Evolutionary conservation across 2,888 invertebrate genomes (phyloP).

Genomic region (Agonopterix arenella): DNA sequence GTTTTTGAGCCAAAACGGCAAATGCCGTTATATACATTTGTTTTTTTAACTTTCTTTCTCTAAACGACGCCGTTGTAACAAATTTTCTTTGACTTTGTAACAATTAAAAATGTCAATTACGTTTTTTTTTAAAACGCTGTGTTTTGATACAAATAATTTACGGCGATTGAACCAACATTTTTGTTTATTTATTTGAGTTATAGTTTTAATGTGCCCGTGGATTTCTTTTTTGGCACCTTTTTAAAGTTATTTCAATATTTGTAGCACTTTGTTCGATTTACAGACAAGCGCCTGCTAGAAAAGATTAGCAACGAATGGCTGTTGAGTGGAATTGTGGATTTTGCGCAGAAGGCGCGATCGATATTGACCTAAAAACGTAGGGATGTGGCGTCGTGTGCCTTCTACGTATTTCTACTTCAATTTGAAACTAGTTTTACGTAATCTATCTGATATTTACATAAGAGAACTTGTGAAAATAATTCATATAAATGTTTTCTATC

Average conservation of each 20-base stretch:
- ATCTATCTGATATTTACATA: no score
- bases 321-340: constrained; percentile 9
- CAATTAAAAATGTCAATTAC: neutral
- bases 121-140: no score
- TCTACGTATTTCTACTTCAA: no score
- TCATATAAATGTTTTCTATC: no score
- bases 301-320: constrained; percentile 14
- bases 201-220: neutral
- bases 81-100: constrained; percentile 28
- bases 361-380: constrained; percentile 3
- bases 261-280: neutral
- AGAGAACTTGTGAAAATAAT: no score
- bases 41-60: constrained; percentile 31
- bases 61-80: constrained; percentile 51
- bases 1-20: constrained; percentile 37
- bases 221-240: constrained; percentile 8
- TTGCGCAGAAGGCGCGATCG: constrained; percentile 9
- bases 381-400: no score
- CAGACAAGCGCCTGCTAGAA: constrained; percentile 11
- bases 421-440: no score
- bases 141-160: neutral
- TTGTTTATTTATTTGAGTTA: neutral
- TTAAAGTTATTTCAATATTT: neutral
- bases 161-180: constrained; percentile 11
- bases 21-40: constrained; percentile 60